Percentiles rank a stretch among this genome's conserved stretches.
phyloP scores from a whole-genome alignment of 2,113 vertebrate species.

The Hiodon tergisus region DNA sequence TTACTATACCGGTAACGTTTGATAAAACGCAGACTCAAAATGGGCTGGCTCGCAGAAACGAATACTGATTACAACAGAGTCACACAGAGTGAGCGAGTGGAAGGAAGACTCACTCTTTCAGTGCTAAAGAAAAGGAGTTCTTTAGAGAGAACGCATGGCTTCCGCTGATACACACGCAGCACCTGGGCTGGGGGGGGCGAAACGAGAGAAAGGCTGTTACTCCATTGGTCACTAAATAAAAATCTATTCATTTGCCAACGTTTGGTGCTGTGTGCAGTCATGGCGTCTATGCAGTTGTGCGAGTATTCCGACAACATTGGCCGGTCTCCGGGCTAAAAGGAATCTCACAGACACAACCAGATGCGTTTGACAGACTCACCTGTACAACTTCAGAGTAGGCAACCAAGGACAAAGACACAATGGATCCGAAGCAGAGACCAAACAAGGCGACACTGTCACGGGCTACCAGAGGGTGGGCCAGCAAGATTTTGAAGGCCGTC shows the following conservation, averaged over 20 bases:
- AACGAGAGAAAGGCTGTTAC: slow-evolving; percentile 16
- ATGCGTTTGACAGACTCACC: slow-evolving; percentile 31
- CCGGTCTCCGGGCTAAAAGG: too few relatives aligned
- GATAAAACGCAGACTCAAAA: too few relatives aligned
- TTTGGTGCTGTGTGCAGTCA: too few relatives aligned
- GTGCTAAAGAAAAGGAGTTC: rapidly evolving
- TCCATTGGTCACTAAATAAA: too few relatives aligned
- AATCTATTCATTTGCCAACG: too few relatives aligned
- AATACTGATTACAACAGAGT: not conserved
- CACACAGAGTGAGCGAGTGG: not conserved
- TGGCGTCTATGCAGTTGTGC: too few relatives aligned
- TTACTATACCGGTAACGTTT: not conserved
- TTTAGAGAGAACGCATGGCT: slow-evolving; percentile 3
- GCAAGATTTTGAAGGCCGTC: slow-evolving; percentile 49
- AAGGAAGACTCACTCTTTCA: slow-evolving; percentile 26
- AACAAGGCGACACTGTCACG: slow-evolving; percentile 49
- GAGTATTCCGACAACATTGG: too few relatives aligned
- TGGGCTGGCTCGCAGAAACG: too few relatives aligned
- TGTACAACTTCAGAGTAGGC: slow-evolving; percentile 33
- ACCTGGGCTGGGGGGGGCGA: slow-evolving; percentile 45
- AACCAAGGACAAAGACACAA: slow-evolving; percentile 37
- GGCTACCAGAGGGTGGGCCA: slow-evolving; percentile 50
- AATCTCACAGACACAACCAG: too few relatives aligned
- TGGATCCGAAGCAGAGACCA: slow-evolving; percentile 51
- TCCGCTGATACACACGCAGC: slow-evolving; percentile 55